Evolutionary conservation across 2,888 invertebrate genomes (phyloP).

Genomic region (Cynaeus angustus): DNA sequence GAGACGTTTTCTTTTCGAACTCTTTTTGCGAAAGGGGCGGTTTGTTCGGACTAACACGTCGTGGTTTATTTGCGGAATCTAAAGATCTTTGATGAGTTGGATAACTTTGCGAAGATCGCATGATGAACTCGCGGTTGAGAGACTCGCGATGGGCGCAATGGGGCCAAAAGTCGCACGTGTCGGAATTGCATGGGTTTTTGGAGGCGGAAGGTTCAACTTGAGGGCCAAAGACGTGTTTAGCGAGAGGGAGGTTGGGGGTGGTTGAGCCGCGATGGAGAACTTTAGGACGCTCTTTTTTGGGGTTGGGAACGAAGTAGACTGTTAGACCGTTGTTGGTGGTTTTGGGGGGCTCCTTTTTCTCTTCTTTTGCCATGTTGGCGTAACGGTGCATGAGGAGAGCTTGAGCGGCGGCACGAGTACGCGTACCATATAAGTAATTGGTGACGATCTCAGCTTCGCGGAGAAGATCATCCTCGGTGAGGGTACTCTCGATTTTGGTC

Average conservation of each 20-base stretch:
- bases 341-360: slow-evolving; percentile 60
- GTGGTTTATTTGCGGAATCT: slow-evolving; percentile 58
- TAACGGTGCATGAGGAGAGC: slow-evolving; percentile 69
- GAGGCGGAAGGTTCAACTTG: neutral
- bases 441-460: slow-evolving; percentile 75
- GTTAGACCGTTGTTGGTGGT: slow-evolving; percentile 66
- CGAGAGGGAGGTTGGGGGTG: slow-evolving; percentile 68
- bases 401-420: slow-evolving; percentile 73
- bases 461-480: slow-evolving; percentile 71
- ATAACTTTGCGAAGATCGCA: slow-evolving; percentile 75
- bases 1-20: slow-evolving; percentile 47
- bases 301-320: slow-evolving; percentile 67
- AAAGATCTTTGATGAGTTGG: slow-evolving; percentile 72
- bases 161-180: slow-evolving; percentile 79
- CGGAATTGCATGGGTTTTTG: slow-evolving; percentile 72
- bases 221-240: slow-evolving; percentile 30
- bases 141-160: slow-evolving; percentile 73
- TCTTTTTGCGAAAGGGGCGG: slow-evolving; percentile 22
- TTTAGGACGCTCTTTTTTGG: slow-evolving; percentile 68
- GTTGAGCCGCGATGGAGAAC: slow-evolving; percentile 72
- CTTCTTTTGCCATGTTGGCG: slow-evolving; percentile 58
- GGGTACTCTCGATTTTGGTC: slow-evolving; percentile 8
- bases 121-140: slow-evolving; percentile 64
- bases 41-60: slow-evolving; percentile 23
- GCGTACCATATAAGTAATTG: slow-evolving; percentile 74